Evolutionary conservation across 1,140 invertebrate species (phyloP), one percentile per base, ranked within the genome.

Genomic region (Micrasema longulum): DNA sequence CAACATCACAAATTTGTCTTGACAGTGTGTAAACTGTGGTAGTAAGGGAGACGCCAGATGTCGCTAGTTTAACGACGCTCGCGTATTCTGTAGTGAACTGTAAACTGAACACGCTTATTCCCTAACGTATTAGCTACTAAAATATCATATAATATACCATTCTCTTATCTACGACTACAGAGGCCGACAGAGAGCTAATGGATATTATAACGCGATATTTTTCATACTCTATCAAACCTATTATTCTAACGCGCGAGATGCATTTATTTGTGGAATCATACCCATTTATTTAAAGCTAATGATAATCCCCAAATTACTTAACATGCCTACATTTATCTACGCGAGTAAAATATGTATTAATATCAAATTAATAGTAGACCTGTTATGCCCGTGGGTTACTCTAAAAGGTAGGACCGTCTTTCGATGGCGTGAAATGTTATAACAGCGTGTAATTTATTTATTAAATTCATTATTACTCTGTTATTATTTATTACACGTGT

Each of bases 1-100:
- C 67, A 69, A 41, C 41, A 41, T 60, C 41, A 50, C 65, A 68
- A 68, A 68, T 68, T 68, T 45, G 65, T 68, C 65, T 55, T 57
- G 48, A 68, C 65, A 64, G 60, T 64, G 60, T 64, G 60, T 64
- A 64, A 64, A 64, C 43, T 64, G 60, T 26, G 60, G 43, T 48
- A 31, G 41, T 47, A 36, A 31, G 36, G 50, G 65, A 31, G 65
- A 23, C 65, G 50, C 60, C 60, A 64, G 60, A 64, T 64, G 60
- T 45, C 60, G 60, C 43, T 64, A 31, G 41, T 31, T 26, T 64
- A 47, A 45, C 43, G 60, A 26, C 60, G 20, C 23, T 9, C 60
- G 52, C 6, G 55, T 60, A 18, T 38, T 38, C 23, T 35, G 20
- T 35, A 35, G 26, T 31, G 7, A 2, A 16, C 41, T n/a, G 12